A percentile compares a stretch with the other conserved stretches of the same genome.
Evolutionary conservation across 2,113 vertebrate genomes (phyloP).

Genomic region (Podarcis muralis): DNA sequence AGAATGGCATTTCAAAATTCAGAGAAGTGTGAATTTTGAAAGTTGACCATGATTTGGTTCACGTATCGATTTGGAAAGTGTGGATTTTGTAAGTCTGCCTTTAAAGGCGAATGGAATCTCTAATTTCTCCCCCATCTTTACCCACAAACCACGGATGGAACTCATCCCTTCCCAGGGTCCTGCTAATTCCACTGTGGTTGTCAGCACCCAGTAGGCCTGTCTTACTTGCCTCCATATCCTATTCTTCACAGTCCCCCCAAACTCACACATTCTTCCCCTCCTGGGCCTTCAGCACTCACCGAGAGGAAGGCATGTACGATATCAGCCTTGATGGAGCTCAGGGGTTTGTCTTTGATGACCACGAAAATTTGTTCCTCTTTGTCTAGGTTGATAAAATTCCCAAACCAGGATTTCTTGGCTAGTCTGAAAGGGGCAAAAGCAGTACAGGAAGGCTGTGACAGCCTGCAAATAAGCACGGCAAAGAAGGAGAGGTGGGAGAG

Average conservation of each 20-base stretch:
- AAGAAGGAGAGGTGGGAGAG: background rate
- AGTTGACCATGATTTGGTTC: no score
- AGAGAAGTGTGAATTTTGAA: no score
- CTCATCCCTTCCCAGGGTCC: background rate
- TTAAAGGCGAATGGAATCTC: no score
- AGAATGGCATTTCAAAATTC: no score
- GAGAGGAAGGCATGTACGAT: constrained; percentile 94
- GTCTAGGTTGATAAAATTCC: constrained; percentile 92
- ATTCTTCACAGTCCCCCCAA: background rate
- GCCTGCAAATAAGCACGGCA: background rate
- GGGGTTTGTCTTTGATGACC: constrained; percentile 91
- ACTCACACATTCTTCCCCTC: no score
- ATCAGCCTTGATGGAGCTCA: constrained; percentile 94
- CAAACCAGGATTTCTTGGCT: constrained; percentile 94
- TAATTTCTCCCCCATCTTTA: background rate
- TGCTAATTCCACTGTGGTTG: background rate
- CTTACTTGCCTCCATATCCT: no score
- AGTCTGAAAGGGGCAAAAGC: constrained; percentile 71
- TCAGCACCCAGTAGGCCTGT: background rate
- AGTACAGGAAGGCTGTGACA: background rate
- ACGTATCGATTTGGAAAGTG: no score
- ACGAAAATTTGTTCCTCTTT: constrained; percentile 95
- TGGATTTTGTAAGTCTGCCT: no score
- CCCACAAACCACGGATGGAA: no score
- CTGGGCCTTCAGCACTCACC: constrained; percentile 64